These are phyloP conservation scores for Alectoris magna DNA, from an alignment of 2,797 vertebrate species.

Conservation along the genomic window DNA sequence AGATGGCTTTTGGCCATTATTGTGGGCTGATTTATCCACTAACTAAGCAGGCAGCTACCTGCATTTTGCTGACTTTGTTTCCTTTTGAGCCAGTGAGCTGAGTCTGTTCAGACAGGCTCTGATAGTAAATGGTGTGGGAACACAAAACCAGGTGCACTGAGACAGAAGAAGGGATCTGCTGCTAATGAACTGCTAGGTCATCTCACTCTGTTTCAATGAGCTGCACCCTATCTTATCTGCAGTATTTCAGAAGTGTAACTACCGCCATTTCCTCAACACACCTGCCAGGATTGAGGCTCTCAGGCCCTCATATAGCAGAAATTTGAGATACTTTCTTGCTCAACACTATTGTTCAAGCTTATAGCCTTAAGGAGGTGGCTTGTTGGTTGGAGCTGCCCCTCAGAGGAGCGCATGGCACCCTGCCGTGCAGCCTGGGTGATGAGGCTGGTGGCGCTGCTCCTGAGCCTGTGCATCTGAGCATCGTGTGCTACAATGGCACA, in stretches of 20 bases:
- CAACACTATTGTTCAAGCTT: not conserved
- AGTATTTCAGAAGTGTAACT: not conserved
- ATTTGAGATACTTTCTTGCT: slow-evolving; percentile 33
- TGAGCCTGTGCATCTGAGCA: not conserved
- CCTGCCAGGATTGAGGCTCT: not conserved
- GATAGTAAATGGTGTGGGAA: not conserved
- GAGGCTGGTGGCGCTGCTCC: not conserved
- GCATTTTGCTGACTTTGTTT: not conserved
- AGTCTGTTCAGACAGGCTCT: not conserved
- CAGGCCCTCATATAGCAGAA: not conserved
- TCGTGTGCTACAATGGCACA: not conserved
- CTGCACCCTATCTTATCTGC: not conserved
- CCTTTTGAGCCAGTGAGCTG: not conserved
- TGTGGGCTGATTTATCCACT: not conserved
- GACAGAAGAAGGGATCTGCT: not conserved
- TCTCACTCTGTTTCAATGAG: not conserved
- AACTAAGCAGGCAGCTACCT: not conserved
- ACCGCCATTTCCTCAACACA: not conserved
- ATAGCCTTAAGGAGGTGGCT: not conserved
- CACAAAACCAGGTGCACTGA: not conserved
- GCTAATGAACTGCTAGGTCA: not conserved
- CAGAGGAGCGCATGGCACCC: not conserved
- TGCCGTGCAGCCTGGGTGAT: not conserved
- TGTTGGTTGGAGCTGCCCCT: not conserved
- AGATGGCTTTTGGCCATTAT: not conserved